phyloP scores from a whole-genome alignment of 2,888 invertebrate species.

The Lycocerus yunnanus region DNA sequence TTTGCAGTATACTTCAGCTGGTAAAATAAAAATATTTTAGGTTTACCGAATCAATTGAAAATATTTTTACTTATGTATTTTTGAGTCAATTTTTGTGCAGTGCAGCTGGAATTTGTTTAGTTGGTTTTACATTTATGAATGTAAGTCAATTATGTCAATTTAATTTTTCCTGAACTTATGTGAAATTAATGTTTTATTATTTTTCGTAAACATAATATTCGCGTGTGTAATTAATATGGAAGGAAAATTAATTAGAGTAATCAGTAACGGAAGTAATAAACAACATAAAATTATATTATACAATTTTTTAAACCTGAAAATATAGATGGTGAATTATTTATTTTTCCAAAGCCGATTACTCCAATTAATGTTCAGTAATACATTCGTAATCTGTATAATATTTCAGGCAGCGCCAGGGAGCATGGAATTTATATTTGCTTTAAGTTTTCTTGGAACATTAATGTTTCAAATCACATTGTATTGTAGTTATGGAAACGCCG shows the following conservation, averaged over 20 bases:
- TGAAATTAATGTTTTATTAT: too few species aligned
- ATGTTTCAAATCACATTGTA: slow-evolving; percentile 41
- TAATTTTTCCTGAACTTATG: too few species aligned
- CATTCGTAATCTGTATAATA: neutral
- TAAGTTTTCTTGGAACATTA: slow-evolving; percentile 33
- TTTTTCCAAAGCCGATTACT: neutral
- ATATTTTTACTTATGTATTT: slow-evolving; percentile 37
- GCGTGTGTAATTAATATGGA: neutral
- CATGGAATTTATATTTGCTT: slow-evolving; percentile 12
- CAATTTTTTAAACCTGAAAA: neutral
- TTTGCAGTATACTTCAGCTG: neutral
- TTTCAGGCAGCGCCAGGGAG: slow-evolving; percentile 9
- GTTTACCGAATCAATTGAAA: slow-evolving; percentile 35
- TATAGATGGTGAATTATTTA: neutral
- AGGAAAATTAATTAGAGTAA: neutral
- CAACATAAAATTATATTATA: neutral
- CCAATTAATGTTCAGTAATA: neutral
- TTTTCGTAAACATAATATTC: too few species aligned
- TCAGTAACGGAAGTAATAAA: neutral
- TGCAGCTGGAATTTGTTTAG: slow-evolving; percentile 40
- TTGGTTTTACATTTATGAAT: slow-evolving; percentile 38
- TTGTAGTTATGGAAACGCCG: slow-evolving; percentile 43
- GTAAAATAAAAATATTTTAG: slow-evolving; percentile 28
- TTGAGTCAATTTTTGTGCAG: slow-evolving; percentile 39
- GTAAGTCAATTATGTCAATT: slow-evolving; percentile 29